phyloP scores from a whole-genome alignment of 1,140 invertebrate genomes.

The Drosophila sturtevanti region DNA sequence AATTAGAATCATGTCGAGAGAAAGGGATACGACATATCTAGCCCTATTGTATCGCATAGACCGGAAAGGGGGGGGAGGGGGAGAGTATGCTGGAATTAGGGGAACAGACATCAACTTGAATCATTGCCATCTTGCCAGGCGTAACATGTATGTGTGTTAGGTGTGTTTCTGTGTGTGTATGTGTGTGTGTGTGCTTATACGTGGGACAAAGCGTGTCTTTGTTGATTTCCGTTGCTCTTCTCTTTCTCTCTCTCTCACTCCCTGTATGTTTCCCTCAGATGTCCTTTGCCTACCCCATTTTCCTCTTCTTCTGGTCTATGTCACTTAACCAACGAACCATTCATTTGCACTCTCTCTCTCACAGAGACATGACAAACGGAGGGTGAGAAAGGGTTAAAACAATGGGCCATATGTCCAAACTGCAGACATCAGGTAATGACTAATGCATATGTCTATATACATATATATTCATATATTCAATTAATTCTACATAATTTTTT shows the following conservation, averaged over 20 bases:
- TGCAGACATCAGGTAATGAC: too few species aligned
- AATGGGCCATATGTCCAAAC: background rate
- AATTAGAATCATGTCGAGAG: background rate
- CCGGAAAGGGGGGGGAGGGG: background rate
- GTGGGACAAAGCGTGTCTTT: constrained; percentile 2
- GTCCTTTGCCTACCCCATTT: background rate
- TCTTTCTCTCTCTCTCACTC: background rate
- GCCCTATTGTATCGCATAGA: background rate
- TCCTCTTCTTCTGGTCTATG: background rate
- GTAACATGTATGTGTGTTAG: background rate
- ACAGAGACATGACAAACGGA: background rate
- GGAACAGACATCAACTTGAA: background rate
- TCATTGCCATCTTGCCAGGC: background rate
- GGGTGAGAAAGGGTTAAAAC: background rate
- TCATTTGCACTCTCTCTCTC: background rate
- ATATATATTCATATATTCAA: too few species aligned
- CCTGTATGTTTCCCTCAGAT: too few species aligned
- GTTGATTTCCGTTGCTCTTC: constrained; percentile 1
- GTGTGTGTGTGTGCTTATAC: background rate
- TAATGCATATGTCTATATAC: too few species aligned
- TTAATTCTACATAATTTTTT: too few species aligned
- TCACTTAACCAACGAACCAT: background rate
- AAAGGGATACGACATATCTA: background rate
- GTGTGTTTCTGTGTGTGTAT: background rate
- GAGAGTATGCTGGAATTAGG: background rate